A percentile compares a stretch with the other conserved stretches of the same genome.
These are phyloP conservation scores for Elgaria multicarinata DNA, from an alignment of 2,113 vertebrate species.

Conservation along the genomic window DNA sequence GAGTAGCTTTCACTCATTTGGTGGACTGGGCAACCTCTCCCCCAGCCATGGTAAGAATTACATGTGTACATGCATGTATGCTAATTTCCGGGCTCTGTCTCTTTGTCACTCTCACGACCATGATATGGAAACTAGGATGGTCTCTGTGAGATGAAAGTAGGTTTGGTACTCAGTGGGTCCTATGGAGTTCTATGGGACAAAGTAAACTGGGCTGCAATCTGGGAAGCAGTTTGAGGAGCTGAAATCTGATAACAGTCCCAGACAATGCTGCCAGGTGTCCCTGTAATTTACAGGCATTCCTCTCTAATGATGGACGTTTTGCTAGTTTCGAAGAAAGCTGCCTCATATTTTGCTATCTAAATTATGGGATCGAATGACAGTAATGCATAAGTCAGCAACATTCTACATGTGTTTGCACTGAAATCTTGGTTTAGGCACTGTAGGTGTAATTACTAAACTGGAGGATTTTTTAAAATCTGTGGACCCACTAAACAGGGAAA, in stretches of 20 bases:
- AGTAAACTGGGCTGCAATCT: background rate
- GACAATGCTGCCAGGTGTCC: background rate
- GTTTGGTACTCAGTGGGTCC: background rate
- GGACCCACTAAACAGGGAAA: constrained; percentile 16
- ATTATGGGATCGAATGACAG: background rate
- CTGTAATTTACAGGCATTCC: background rate
- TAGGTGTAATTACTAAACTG: constrained; percentile 2
- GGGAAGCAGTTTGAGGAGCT: background rate
- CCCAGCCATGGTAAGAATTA: background rate
- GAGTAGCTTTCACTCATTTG: background rate
- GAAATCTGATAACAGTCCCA: background rate
- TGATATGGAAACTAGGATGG: background rate
- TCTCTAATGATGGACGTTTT: background rate
- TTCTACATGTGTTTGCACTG: background rate
- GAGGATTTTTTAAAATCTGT: constrained; percentile 4
- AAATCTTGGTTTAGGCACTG: background rate
- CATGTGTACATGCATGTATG: background rate
- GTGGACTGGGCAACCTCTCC: background rate
- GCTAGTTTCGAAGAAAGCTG: background rate
- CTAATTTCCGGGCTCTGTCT: background rate
- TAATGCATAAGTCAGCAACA: constrained; percentile 1
- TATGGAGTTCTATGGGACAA: background rate
- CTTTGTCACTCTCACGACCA: background rate
- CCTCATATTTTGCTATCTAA: background rate
- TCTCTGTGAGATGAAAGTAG: background rate